phyloP scores from a whole-genome alignment of 2,113 vertebrate species.

The Mirza zaza region DNA sequence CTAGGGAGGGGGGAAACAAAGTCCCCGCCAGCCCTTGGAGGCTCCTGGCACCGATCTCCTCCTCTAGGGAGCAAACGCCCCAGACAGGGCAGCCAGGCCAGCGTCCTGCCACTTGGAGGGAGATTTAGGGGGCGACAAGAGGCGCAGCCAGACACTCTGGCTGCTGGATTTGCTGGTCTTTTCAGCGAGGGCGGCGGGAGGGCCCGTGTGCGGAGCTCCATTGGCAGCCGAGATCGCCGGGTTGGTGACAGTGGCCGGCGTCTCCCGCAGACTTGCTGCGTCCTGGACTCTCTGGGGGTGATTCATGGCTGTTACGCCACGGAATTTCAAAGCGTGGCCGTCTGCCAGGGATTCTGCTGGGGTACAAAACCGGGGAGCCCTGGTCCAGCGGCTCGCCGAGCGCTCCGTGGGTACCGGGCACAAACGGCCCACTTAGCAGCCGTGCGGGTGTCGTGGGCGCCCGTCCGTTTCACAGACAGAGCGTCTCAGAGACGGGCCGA shows the following conservation, averaged over 20 bases:
- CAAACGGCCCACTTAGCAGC: not conserved
- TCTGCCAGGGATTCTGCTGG: not conserved
- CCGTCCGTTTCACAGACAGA: too few relatives aligned
- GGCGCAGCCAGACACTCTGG: conserved; percentile 32
- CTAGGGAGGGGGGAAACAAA: not conserved
- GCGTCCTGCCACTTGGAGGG: conserved; percentile 17
- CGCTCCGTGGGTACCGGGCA: not conserved
- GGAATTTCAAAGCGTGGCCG: not conserved
- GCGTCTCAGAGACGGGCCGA: not conserved
- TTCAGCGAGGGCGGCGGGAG: not conserved
- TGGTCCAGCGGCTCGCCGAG: not conserved
- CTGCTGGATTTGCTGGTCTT: conserved; percentile 29
- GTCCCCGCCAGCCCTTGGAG: not conserved
- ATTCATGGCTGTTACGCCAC: not conserved
- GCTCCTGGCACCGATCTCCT: not conserved
- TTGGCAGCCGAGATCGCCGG: not conserved
- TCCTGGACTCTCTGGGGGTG: not conserved
- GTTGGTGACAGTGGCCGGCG: not conserved
- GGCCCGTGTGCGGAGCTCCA: not conserved
- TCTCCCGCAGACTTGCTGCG: not conserved
- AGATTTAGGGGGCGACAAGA: conserved; percentile 18
- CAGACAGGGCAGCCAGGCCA: not conserved
- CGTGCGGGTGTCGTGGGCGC: not conserved
- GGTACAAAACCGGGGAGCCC: not conserved
- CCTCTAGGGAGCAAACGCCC: not conserved